Evolutionary conservation across 2,888 invertebrate species (phyloP).

Genomic region (Serrognathus titanus): DNA sequence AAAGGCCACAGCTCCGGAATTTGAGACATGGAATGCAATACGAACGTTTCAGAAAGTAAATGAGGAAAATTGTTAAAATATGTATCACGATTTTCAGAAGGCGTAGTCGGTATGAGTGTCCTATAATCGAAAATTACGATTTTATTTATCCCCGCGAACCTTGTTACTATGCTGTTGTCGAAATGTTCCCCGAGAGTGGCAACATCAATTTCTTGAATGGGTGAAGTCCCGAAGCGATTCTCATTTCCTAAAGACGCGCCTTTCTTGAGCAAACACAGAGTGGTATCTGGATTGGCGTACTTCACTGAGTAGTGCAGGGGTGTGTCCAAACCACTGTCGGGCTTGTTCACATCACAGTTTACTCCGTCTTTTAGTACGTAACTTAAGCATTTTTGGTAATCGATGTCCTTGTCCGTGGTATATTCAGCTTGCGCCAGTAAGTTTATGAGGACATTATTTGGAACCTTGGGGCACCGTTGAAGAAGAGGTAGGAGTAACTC

Average conservation of each 20-base stretch:
- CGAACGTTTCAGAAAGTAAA: constrained; percentile 68
- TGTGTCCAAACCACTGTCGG: constrained; percentile 36
- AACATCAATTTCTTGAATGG: constrained; percentile 69
- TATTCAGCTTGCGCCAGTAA: constrained; percentile 46
- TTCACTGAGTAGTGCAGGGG: constrained; percentile 70
- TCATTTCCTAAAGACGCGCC: constrained; percentile 73
- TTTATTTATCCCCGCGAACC: constrained; percentile 54
- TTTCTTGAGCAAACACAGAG: constrained; percentile 60
- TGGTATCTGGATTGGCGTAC: constrained; percentile 62
- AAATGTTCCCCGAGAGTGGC: constrained; percentile 69
- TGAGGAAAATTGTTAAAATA: constrained; percentile 30
- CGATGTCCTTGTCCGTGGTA: constrained; percentile 50
- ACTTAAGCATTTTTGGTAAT: constrained; percentile 60
- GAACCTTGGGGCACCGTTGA: constrained; percentile 43
- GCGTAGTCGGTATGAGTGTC: constrained; percentile 58
- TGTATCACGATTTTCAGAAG: constrained; percentile 45
- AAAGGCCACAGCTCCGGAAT: constrained; percentile 65
- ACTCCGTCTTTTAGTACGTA: constrained; percentile 56
- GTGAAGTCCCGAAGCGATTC: constrained; percentile 63
- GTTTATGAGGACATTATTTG: constrained; percentile 23
- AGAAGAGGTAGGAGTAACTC: constrained; percentile 55
- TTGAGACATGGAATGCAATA: constrained; percentile 68
- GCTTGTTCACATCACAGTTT: constrained; percentile 16
- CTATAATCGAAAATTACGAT: constrained; percentile 67
- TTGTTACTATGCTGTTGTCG: constrained; percentile 68